Percentiles rank a stretch among this genome's conserved stretches.
These are phyloP conservation scores for Heterodera filipjevi DNA, from an alignment of 2,888 invertebrate species.

Conservation along the genomic window DNA sequence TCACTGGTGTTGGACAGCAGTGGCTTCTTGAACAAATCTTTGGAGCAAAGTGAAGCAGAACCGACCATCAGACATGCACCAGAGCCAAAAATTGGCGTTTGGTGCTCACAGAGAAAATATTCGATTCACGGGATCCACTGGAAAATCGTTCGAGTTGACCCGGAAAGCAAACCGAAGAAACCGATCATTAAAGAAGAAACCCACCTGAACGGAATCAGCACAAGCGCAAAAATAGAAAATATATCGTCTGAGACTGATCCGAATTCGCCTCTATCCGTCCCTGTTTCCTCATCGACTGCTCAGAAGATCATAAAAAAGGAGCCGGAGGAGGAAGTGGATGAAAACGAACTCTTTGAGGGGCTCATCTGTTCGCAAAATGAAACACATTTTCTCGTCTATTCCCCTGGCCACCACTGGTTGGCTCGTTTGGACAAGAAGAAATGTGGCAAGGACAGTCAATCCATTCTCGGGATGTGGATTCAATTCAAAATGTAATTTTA, in stretches of 20 bases:
- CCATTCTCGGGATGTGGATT: constrained; percentile 19
- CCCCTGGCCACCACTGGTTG: not conserved
- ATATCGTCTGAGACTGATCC: not conserved
- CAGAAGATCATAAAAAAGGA: not conserved
- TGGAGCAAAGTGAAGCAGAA: not conserved
- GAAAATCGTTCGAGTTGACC: constrained; percentile 7
- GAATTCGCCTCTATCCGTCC: not conserved
- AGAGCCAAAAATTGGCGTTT: constrained; percentile 12
- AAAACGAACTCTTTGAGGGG: constrained; percentile 3
- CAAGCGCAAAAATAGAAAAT: no score
- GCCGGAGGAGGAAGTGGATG: not conserved
- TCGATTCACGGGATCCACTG: constrained; percentile 11
- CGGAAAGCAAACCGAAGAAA: not conserved
- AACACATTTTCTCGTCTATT: constrained; percentile 16
- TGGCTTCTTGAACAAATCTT: not conserved
- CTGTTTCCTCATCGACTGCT: not conserved
- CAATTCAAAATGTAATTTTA: not conserved
- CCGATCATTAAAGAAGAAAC: no score
- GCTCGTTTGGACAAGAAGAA: constrained; percentile 2
- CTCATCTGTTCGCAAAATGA: constrained; percentile 13
- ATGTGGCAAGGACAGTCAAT: not conserved
- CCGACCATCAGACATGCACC: not conserved
- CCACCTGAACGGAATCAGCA: not conserved
- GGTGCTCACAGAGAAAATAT: constrained; percentile 14
- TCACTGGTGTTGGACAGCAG: not conserved